These are phyloP conservation scores for Onychomys leucogaster DNA, from an alignment of 2,797 vertebrate genomes.

Conservation along the genomic window DNA sequence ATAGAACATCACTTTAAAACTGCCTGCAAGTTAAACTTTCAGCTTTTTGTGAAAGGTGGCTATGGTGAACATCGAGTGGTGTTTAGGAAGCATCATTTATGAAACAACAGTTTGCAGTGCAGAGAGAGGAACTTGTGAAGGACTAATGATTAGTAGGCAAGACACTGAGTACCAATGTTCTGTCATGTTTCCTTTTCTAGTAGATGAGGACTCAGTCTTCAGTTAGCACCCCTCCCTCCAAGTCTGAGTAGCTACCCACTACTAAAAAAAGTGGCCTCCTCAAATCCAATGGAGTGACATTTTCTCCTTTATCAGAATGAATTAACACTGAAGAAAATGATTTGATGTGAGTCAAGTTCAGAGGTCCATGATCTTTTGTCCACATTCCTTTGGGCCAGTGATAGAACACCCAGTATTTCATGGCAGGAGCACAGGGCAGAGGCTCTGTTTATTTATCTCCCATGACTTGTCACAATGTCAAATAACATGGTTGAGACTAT, in stretches of 20 bases:
- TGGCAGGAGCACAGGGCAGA: neutral
- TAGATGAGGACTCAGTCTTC: neutral
- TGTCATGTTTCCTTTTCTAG: neutral
- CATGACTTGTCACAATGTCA: neutral
- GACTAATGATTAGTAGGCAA: neutral
- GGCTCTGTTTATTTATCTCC: neutral
- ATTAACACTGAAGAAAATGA: neutral
- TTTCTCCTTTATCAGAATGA: neutral
- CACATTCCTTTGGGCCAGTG: neutral
- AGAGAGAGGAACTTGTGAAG: too few species aligned
- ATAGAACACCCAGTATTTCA: neutral
- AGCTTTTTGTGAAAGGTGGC: neutral
- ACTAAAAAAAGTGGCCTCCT: fast-evolving
- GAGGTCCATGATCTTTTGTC: too few species aligned
- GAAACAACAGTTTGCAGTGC: neutral
- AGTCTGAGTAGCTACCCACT: too few species aligned
- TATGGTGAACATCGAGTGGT: too few species aligned
- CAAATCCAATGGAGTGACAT: neutral
- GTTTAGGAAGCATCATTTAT: neutral
- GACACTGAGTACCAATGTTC: neutral
- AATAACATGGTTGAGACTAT: neutral
- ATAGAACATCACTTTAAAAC: neutral
- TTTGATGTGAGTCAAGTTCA: neutral
- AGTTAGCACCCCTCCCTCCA: too few species aligned
- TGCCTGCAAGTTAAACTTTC: neutral